These are phyloP conservation scores for Semnornis frantzii DNA, from an alignment of 2,113 vertebrate species.

Conservation along the genomic window DNA sequence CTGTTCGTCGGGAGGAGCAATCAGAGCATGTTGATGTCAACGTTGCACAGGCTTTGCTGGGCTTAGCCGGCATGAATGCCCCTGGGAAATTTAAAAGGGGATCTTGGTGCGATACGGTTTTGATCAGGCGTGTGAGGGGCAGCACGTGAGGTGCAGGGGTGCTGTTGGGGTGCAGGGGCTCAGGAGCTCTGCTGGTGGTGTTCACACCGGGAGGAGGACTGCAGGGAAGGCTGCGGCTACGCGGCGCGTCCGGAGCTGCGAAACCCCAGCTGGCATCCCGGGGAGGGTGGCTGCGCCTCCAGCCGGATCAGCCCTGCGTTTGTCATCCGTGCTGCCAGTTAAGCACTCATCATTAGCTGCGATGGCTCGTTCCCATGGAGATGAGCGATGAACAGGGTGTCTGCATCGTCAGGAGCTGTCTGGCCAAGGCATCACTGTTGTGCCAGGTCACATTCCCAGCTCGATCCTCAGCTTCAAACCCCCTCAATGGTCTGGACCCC, in stretches of 20 bases:
- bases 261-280: background rate
- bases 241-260: fast-evolving
- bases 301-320: fast-evolving
- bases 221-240: background rate
- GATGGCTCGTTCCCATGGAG: constrained; percentile 54
- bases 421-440: background rate
- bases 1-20: background rate
- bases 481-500: background rate
- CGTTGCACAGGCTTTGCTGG: background rate
- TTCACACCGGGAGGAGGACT: background rate
- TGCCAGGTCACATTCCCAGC: background rate
- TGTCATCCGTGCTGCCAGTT: background rate
- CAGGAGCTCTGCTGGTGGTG: background rate
- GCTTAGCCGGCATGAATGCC: background rate
- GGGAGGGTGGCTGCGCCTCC: fast-evolving
- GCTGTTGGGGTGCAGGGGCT: background rate
- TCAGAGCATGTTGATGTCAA: fast-evolving
- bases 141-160: background rate
- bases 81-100: background rate
- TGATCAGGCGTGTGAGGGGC: fast-evolving
- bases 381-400: background rate
- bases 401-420: background rate
- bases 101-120: fast-evolving
- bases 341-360: constrained; percentile 22
- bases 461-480: background rate